Percentiles rank a stretch among this genome's conserved stretches.
phyloP scores from a whole-genome alignment of 2,113 vertebrate species.

The rabbit (Oryctolagus cuniculus) region DNA sequence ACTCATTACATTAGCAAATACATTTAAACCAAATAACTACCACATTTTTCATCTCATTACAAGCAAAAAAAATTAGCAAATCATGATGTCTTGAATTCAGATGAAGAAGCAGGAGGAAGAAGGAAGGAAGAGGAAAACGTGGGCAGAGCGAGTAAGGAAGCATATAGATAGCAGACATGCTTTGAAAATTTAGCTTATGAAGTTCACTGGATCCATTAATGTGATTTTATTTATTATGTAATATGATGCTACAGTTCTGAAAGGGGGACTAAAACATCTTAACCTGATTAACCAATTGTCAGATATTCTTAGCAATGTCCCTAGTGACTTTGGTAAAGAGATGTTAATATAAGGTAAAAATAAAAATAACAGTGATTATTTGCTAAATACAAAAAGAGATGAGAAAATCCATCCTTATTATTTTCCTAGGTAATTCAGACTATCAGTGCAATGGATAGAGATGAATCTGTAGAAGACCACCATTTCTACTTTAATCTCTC shows the following conservation, averaged over 20 bases:
- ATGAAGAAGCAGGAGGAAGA: not conserved
- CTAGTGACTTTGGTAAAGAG: not conserved
- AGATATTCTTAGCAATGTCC: not conserved
- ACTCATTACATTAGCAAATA: conserved; percentile 53
- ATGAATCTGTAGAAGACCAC: conserved; percentile 91
- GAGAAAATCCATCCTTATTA: not conserved
- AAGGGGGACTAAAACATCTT: not conserved
- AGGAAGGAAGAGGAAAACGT: not conserved
- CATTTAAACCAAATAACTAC: conserved; percentile 27
- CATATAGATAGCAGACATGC: not conserved
- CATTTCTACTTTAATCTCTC: conserved; percentile 93
- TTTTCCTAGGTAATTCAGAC: conserved; percentile 91
- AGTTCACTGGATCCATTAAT: not conserved
- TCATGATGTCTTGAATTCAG: not conserved
- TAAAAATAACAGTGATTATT: not conserved
- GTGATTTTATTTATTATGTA: not conserved
- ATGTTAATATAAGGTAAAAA: not conserved
- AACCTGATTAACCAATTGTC: not conserved
- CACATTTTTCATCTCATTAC: not conserved
- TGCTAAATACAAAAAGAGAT: not conserved
- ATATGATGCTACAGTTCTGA: not conserved
- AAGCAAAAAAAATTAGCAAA: not conserved
- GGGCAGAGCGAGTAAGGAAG: too few relatives aligned
- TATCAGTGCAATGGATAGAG: conserved; percentile 93
- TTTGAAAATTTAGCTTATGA: not conserved